Evolutionary conservation across 2,888 invertebrate genomes (phyloP), one percentile per base, ranked within the genome.

Genomic region (Polyommatus iphigenia): DNA sequence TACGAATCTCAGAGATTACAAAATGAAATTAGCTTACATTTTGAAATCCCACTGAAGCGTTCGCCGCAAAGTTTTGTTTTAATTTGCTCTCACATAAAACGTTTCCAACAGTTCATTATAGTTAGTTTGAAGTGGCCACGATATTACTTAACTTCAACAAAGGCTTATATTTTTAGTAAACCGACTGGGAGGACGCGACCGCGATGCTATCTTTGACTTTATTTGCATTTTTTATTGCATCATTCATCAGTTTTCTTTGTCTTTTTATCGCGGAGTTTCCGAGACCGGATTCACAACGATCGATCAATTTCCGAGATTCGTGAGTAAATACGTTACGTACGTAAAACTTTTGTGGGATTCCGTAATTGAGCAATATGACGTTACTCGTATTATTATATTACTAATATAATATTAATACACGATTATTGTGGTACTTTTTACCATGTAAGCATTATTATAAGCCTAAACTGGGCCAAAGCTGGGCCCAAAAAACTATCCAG

Each of bases 191-290:
- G 20, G 29, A 62, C 62, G 67, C 29, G 67, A 67, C 67, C 67
- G 32, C 67, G 29, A 67, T 67, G 67, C 67, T 67, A 67, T 67
- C 67, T 67, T 67, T 67, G 29, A 32, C 18, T 67, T 67, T 67
- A 67, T 67, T 67, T 67, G 67, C 67, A 67, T 67, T 67, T 67
- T 67, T 67, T 67, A 67, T 67, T 67, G 67, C 67, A 67, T 67
- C 67, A 29, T 67, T 67, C 67, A 67, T 67, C 29, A 67, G 32
- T 15, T 67, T 67, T 32, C 67, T 67, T 67, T 67, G 67, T 15
- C 67, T 6, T 32, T 67, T 67, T 67, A 67, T 32, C 29, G 29
- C 67, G 67, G 67, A 67, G 20, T 67, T 67, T 67, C 18, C 67
- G 67, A 67, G 67, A 32, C 15, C 29, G 5, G 29, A 67, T 59